Evolutionary conservation across 1,140 invertebrate species (phyloP).

Genomic region (Armadillidium nasatum): DNA sequence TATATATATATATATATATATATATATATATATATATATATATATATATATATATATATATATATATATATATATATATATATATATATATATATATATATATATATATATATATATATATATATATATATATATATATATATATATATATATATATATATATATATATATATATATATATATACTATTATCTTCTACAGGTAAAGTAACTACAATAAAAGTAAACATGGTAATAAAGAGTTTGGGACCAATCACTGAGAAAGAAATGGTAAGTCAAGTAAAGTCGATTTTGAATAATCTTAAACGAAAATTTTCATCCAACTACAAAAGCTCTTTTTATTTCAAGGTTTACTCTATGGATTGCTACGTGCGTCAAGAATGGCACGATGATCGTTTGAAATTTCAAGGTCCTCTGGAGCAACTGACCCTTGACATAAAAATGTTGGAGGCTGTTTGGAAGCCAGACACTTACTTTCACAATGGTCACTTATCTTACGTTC

Average conservation of each 20-base stretch:
- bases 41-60: too few species aligned
- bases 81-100: too few species aligned
- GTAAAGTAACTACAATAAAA: too few species aligned
- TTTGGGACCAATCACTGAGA: constrained; percentile 56
- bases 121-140: too few species aligned
- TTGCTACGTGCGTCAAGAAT: constrained; percentile 61
- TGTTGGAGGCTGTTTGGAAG: constrained; percentile 57
- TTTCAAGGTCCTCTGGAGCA: constrained; percentile 52
- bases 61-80: too few species aligned
- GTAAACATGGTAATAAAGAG: constrained; percentile 54
- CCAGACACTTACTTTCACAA: constrained; percentile 64
- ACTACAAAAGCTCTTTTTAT: background rate
- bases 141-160: too few species aligned
- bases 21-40: too few species aligned
- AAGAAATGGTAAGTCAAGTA: constrained; percentile 52
- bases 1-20: too few species aligned
- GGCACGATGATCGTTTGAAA: constrained; percentile 57
- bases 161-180: too few species aligned
- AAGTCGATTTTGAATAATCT: background rate
- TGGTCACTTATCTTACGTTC: constrained; percentile 59
- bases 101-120: too few species aligned
- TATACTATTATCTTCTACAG: too few species aligned
- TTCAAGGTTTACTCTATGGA: constrained; percentile 57
- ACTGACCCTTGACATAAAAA: constrained; percentile 45
- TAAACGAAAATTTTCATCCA: background rate